These are phyloP conservation scores for Argyra leucocephala DNA, from an alignment of 2,888 invertebrate species.

Conservation along the genomic window DNA sequence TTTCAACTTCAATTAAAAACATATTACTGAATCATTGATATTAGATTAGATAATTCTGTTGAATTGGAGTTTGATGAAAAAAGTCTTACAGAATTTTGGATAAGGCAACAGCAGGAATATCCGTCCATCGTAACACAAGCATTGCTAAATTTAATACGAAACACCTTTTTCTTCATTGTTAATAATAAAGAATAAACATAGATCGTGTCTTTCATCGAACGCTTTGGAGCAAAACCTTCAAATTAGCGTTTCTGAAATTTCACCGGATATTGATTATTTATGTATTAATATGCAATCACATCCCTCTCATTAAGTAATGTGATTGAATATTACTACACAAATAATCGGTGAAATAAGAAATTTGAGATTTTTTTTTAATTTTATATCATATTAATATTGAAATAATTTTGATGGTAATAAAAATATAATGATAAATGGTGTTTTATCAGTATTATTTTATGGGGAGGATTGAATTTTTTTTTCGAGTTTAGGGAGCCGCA, in stretches of 20 bases:
- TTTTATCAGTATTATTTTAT: constrained; percentile 8
- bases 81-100: constrained; percentile 17
- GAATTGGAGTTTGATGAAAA: constrained; percentile 15
- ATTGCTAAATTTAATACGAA: too few relatives aligned
- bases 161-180: constrained; percentile 16
- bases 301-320: constrained; percentile 7
- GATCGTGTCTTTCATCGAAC: constrained; percentile 15
- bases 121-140: too few relatives aligned
- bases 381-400: background rate
- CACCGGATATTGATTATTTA: constrained; percentile 14
- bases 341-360: too few relatives aligned
- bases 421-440: constrained; percentile 7
- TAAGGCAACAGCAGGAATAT: too few relatives aligned
- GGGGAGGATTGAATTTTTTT: constrained; percentile 9
- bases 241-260: constrained; percentile 12
- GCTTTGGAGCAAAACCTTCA: constrained; percentile 14
- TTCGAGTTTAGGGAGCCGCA: constrained; percentile 1
- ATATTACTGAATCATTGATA: constrained; percentile 12
- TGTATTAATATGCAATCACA: too few relatives aligned
- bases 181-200: constrained; percentile 14
- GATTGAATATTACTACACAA: too few relatives aligned
- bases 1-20: constrained; percentile 11
- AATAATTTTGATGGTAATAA: too few relatives aligned
- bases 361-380: background rate
- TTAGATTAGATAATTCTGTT: constrained; percentile 17